phyloP scores from a whole-genome alignment of 2,113 vertebrate genomes.

The Mesoclemmys tuberculata region DNA sequence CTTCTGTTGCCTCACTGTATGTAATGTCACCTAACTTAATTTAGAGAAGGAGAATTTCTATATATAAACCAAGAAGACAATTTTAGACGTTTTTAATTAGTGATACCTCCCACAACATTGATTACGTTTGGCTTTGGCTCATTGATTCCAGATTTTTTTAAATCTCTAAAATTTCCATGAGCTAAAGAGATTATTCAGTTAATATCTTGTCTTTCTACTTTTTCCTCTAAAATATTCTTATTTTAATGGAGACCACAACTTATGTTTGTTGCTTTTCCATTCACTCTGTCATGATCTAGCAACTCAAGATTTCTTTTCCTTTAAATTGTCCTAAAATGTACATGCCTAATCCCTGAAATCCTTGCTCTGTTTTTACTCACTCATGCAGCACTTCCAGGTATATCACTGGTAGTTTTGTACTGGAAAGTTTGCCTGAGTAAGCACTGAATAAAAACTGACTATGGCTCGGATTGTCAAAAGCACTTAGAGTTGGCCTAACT shows the following conservation, averaged over 20 bases:
- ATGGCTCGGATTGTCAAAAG: background rate
- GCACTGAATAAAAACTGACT: background rate
- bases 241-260: background rate
- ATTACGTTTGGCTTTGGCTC: slow-evolving; percentile 53
- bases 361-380: background rate
- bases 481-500: background rate
- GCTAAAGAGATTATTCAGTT: slow-evolving; percentile 2
- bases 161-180: slow-evolving; percentile 39
- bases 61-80: slow-evolving; percentile 52
- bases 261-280: background rate
- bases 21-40: slow-evolving; percentile 56
- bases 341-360: background rate
- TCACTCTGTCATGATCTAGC: accelerated
- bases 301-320: background rate
- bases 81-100: slow-evolving; percentile 72
- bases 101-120: slow-evolving; percentile 19
- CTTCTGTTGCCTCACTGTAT: slow-evolving; percentile 27
- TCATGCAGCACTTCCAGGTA: background rate
- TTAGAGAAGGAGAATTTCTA: slow-evolving; percentile 57
- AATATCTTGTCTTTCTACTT: background rate
- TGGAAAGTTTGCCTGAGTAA: background rate
- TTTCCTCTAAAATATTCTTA: background rate
- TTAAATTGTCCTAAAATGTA: background rate
- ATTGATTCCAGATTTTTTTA: slow-evolving; percentile 35
- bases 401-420: background rate